These are phyloP conservation scores for Epizoanthus ramosus DNA, from an alignment of 92 coral and sea anemone species.

Conservation along the genomic window DNA sequence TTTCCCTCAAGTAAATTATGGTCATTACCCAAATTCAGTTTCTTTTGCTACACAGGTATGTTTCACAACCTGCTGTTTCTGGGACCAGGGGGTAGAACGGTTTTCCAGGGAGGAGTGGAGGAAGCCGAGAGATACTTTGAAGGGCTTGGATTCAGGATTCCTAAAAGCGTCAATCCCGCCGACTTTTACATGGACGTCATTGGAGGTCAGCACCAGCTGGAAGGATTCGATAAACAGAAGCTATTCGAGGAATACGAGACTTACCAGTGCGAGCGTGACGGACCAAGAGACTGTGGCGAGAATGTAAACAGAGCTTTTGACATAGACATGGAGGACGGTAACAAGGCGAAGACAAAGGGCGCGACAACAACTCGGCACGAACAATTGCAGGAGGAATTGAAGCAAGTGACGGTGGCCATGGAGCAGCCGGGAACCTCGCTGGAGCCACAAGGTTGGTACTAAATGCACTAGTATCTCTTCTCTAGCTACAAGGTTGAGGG, in stretches of 20 bases:
- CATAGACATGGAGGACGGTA: no score
- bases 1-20: no score
- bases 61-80: constrained; percentile 84
- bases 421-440: no score
- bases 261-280: constrained; percentile 21
- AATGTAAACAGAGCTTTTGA: neutral
- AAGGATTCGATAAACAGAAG: constrained; percentile 27
- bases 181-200: constrained; percentile 91
- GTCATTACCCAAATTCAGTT: no score
- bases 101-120: constrained; percentile 74
- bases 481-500: no score
- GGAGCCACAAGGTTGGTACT: no score
- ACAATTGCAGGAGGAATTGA: no score
- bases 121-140: constrained; percentile 70
- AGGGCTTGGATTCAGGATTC: constrained; percentile 53
- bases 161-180: constrained; percentile 81
- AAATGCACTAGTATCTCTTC: no score
- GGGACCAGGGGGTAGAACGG: constrained; percentile 89
- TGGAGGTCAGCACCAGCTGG: constrained; percentile 57
- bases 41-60: constrained; percentile 47
- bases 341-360: no score
- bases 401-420: no score
- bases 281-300: neutral
- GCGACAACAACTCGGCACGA: no score
- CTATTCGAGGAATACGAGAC: constrained; percentile 49